Evolutionary conservation across 2,113 vertebrate genomes (phyloP).

Genomic region (Panurus biarmicus): DNA sequence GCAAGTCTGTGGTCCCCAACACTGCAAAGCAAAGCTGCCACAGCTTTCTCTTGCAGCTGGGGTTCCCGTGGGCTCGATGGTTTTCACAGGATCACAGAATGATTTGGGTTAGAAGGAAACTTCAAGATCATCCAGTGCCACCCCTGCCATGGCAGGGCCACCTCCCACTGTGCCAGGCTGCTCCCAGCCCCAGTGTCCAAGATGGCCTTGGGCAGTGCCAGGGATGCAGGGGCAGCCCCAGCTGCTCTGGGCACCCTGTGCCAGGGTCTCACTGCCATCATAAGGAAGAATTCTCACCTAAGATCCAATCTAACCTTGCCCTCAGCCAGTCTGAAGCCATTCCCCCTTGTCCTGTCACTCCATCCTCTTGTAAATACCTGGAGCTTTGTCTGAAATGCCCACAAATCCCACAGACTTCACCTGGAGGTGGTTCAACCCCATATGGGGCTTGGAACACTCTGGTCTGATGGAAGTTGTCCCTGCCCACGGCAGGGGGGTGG

Average conservation of each 20-base stretch:
- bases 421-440: background rate
- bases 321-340: background rate
- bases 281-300: background rate
- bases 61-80: background rate
- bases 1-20: background rate
- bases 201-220: background rate
- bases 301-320: background rate
- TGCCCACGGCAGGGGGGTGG: background rate
- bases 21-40: background rate
- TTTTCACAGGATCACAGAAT: background rate
- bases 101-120: background rate
- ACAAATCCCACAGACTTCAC: background rate
- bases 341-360: background rate
- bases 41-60: background rate
- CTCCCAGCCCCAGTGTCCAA: background rate
- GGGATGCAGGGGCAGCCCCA: background rate
- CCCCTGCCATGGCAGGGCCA: background rate
- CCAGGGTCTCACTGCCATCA: background rate
- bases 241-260: background rate
- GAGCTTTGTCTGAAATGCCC: background rate
- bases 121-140: fast-evolving
- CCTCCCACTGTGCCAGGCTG: background rate
- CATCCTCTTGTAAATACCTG: background rate
- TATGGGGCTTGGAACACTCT: background rate
- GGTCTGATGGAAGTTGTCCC: background rate